Evolutionary conservation across 1,140 invertebrate genomes (phyloP), one percentile per base, ranked within the genome.

Genomic region (Hormaphis cornu): DNA sequence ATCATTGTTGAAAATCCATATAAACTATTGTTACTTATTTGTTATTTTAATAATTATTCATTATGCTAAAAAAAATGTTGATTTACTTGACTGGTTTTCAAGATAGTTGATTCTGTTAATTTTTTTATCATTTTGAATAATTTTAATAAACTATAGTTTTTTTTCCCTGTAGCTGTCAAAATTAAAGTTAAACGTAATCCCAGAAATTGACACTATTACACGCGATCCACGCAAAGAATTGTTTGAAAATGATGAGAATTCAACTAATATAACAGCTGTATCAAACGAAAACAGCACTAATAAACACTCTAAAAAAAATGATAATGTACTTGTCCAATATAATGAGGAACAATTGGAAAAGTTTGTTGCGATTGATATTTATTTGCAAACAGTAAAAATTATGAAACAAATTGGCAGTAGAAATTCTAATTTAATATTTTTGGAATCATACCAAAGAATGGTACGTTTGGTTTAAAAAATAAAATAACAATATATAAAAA

Each of bases 351-450:
- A 93, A 71, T 74, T 97, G 0, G 80, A 84, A 1, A 76, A 79
- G 0, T 80, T 85, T 2, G 79, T 83, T 28, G 76, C 82, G 0
- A 81, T 87, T 20, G 81, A 84, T 18, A 82, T 0, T 77, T 84
- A 1, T 78, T 87, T 40, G 85, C 91, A 20, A 8, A 6, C 3
- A 44, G 20, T 3, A 16, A 2, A 22, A 12, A 1, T 35, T 7
- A 14, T 20, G 74, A 82, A 89, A 56, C 79, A 86, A 71, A 74
- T 93, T 3, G 82, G 84, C 2, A 79, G 84, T 12, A 82, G 83
- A 69, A 90, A 87, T 74, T 90, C 91, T 1, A 92, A 96, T 79
- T 77, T 95, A 71, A 83, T 84, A 52, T 86, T 87, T 69, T 88
- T 97, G 72, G 83, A 84, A 74, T 88, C 91, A 71, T 89, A 84